A percentile compares a stretch with the other conserved stretches of the same genome.
Conservation (phyloP, 2,113 vertebrate species). For the Neoarius graeffei region DNA sequence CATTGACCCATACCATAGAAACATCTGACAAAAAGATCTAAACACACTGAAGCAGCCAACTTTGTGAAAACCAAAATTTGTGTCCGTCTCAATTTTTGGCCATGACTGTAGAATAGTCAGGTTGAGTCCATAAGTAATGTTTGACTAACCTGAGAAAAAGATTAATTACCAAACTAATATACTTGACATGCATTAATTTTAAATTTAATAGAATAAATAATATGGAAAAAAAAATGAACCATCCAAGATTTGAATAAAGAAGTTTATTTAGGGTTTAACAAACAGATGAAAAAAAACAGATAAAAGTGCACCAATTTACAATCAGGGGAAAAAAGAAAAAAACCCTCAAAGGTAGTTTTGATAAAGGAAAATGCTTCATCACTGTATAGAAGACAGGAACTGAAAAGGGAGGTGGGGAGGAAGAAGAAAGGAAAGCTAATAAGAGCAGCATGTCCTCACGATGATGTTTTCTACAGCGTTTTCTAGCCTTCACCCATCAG, state of each 20-base stretch:
- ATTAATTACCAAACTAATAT: too few relatives aligned
- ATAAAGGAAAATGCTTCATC: constrained; percentile 26
- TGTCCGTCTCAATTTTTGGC: too few relatives aligned
- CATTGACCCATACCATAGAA: too few relatives aligned
- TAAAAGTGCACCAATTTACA: constrained; percentile 60
- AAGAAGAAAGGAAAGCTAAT: neutral
- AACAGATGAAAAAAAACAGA: constrained; percentile 46
- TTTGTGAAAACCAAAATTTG: too few relatives aligned
- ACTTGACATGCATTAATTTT: neutral
- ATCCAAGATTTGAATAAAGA: constrained; percentile 10
- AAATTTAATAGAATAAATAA: too few relatives aligned
- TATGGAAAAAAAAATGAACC: neutral
- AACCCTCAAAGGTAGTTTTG: neutral
- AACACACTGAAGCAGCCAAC: too few relatives aligned
- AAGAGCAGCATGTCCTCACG: neutral
- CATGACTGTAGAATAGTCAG: too few relatives aligned
- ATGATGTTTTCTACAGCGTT: neutral
- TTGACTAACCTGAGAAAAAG: too few relatives aligned
- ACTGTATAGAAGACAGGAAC: neutral
- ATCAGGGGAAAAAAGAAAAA: constrained; percentile 32
- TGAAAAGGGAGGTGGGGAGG: neutral
- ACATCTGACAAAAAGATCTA: too few relatives aligned
- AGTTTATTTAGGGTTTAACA: constrained; percentile 62
- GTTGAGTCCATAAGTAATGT: too few relatives aligned
- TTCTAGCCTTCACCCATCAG: neutral